phyloP scores from a whole-genome alignment of 2,113 vertebrate species.

The Columba janthina region DNA sequence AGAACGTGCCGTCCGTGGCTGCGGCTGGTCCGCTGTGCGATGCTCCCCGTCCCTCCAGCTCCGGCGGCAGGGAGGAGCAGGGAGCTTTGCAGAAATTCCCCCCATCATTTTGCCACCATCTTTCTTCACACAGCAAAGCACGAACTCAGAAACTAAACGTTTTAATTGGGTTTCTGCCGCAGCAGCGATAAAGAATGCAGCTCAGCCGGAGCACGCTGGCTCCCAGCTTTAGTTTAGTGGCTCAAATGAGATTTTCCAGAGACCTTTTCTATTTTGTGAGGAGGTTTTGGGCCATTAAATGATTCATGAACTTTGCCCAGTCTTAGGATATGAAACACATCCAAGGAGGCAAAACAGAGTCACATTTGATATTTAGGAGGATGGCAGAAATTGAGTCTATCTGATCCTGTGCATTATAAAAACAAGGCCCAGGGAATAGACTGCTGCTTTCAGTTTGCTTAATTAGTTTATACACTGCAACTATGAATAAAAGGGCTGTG shows the following conservation, averaged over 20 bases:
- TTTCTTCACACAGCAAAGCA: neutral
- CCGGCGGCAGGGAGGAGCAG: fast-evolving
- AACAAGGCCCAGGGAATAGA: constrained; percentile 22
- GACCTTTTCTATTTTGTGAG: neutral
- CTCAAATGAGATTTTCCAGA: constrained; percentile 18
- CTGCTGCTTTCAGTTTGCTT: constrained; percentile 39
- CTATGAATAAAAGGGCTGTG: constrained; percentile 60
- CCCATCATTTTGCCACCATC: neutral
- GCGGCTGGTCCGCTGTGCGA: fast-evolving
- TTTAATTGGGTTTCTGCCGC: neutral
- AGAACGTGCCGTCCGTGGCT: neutral
- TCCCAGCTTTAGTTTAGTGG: neutral
- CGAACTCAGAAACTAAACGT: neutral
- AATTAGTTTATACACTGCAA: constrained; percentile 53
- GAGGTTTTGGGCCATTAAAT: neutral
- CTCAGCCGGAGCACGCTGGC: neutral
- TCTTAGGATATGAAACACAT: neutral
- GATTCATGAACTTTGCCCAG: neutral
- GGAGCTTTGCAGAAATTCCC: neutral
- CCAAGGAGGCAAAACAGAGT: neutral
- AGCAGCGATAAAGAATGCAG: constrained; percentile 1
- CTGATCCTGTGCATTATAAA: neutral
- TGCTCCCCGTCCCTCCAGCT: neutral
- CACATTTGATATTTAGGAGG: neutral
- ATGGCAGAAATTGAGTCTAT: neutral